A percentile compares a stretch with the other conserved stretches of the same genome.
phyloP scores from a whole-genome alignment of 2,797 vertebrate species.

The Acrossocheilus fasciatus region DNA sequence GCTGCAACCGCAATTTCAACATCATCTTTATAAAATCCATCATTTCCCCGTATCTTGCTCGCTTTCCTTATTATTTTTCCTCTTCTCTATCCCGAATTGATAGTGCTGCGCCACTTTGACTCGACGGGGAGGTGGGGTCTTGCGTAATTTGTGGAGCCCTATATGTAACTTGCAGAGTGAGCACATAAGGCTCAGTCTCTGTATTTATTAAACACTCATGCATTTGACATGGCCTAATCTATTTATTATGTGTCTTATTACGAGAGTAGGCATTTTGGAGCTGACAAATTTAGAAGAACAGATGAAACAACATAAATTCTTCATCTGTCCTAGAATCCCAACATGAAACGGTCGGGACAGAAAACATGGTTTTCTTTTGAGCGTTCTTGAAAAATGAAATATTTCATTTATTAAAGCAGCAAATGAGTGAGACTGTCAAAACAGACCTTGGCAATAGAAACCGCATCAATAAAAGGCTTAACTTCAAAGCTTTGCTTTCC shows the following conservation, averaged over 20 bases:
- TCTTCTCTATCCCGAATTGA: too few relatives aligned
- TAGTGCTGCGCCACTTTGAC: too few relatives aligned
- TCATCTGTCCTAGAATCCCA: neutral
- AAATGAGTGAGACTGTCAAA: slow-evolving; percentile 13
- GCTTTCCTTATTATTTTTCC: too few relatives aligned
- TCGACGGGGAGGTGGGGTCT: too few relatives aligned
- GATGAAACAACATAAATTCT: neutral
- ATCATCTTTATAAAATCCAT: too few relatives aligned
- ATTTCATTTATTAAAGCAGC: neutral
- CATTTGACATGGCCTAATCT: neutral
- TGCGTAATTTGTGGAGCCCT: too few relatives aligned
- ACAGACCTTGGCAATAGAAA: slow-evolving; percentile 6
- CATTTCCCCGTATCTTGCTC: too few relatives aligned
- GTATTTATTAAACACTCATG: neutral
- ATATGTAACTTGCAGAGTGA: too few relatives aligned
- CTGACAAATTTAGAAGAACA: too few relatives aligned
- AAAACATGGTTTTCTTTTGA: neutral
- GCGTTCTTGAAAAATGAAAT: neutral
- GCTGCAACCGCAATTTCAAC: too few relatives aligned
- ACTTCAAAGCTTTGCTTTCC: slow-evolving; percentile 15
- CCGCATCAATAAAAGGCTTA: neutral
- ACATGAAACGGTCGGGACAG: neutral
- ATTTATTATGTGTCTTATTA: neutral
- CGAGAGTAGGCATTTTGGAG: neutral
- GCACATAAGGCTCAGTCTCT: neutral